These are phyloP conservation scores for Myrmecophaga tridactyla DNA, from an alignment of 2,113 vertebrate species.

Conservation along the genomic window DNA sequence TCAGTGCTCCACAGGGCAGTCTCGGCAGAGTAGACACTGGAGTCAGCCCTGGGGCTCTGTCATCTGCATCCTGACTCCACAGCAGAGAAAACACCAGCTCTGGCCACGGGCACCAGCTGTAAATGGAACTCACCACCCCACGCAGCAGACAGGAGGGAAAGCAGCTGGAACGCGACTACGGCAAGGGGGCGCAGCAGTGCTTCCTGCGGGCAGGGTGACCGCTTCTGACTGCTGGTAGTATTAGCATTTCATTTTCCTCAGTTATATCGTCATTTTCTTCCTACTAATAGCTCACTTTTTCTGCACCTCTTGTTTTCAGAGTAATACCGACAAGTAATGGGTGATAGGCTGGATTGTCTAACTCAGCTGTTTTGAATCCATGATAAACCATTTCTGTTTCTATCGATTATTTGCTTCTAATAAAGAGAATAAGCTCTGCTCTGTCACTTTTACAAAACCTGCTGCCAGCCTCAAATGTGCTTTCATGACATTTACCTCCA, in stretches of 20 bases:
- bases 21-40: not conserved
- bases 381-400: not conserved
- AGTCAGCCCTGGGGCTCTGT: not conserved
- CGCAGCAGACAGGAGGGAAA: not conserved
- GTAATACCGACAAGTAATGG: not conserved
- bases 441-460: not conserved
- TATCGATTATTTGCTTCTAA: not conserved
- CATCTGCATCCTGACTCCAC: not conserved
- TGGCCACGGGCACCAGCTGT: not conserved
- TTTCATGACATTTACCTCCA: not conserved
- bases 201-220: no score
- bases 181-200: not conserved
- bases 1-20: no score
- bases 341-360: not conserved
- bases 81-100: not conserved
- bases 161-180: not conserved
- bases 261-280: not conserved
- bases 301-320: not conserved
- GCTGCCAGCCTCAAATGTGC: not conserved
- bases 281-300: not conserved
- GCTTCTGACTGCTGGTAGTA: not conserved
- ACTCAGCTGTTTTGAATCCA: not conserved
- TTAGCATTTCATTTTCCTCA: not conserved
- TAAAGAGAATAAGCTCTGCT: not conserved
- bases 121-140: not conserved